Base-by-base conservation (phyloP, 2,888 invertebrate genomes). In the Drosophila rubida region DNA sequence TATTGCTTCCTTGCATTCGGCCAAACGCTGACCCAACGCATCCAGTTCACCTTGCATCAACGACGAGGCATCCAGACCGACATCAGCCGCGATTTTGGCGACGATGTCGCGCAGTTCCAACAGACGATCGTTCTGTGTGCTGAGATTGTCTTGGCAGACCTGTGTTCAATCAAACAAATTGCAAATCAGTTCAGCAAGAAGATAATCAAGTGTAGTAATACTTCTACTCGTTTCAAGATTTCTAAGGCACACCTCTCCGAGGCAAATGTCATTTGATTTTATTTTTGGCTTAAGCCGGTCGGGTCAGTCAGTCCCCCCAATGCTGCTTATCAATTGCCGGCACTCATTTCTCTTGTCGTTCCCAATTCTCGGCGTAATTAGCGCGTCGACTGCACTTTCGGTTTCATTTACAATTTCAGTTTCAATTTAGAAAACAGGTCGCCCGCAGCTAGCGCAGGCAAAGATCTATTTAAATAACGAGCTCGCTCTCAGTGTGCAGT, bases 1-100 rank as follows among this genome's bases (percentile, higher is more conserved):
- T 6, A 96, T 94, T 0, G 96, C 94, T 66, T 96, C 95, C 19
- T 95, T 94, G 27, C 96, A 96, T 87, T 96, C 95, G 90, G 96
- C 95, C 69, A 97, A 93, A 27, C 95, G 93, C 63, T 94, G 93
- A 41, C 96, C 96, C 53, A 97, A 92, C 0, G 95, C 95, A 81
- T 96, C 96, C 9, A 96, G 94, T 91, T 97, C 96, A 23, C 95
- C 95, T 69, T 95, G 95, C 64, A 96, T 93, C 0, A 96, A 94
- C 3, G 94, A 93, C 25, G 95, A 95, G 9, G 94, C 94, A 87
- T 95, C 95, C 73, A 95, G 90, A 11, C 96, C 96, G 8, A 97
- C 96, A 88, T 96, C 96, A 22, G 95, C 94, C 0, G 96, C 96
- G 58, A 97, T 96, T 77, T 95, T 94, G 0, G 95, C 94, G 2